A percentile compares a stretch with the other conserved stretches of the same genome.
These are phyloP conservation scores for Petaurus breviceps DNA, from an alignment of 2,113 vertebrate genomes.

Conservation along the genomic window DNA sequence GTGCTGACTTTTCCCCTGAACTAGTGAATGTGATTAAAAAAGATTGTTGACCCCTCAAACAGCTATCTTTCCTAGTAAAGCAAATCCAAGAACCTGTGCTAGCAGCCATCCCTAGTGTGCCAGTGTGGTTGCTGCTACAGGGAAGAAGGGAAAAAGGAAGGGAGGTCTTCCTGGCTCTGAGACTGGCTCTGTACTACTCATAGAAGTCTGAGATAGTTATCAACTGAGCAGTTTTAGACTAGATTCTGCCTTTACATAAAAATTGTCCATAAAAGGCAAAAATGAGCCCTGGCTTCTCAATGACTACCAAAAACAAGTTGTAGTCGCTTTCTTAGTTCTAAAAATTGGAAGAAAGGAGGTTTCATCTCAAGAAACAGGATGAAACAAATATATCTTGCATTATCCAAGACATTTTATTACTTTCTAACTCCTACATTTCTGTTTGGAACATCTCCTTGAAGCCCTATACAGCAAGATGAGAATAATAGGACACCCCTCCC, in stretches of 20 bases:
- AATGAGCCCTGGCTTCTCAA: background rate
- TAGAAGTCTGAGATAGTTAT: background rate
- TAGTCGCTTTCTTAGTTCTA: background rate
- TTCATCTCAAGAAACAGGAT: background rate
- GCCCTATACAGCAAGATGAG: background rate
- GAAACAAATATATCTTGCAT: background rate
- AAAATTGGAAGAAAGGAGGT: background rate
- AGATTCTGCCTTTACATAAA: background rate
- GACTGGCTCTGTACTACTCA: background rate
- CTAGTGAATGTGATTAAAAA: too few relatives aligned
- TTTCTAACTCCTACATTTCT: background rate
- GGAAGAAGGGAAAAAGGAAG: too few relatives aligned
- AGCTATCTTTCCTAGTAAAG: too few relatives aligned
- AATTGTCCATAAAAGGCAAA: background rate
- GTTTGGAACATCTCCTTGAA: constrained; percentile 34
- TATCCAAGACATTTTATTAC: background rate
- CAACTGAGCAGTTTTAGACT: background rate
- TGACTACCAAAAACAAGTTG: background rate
- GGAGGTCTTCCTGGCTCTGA: background rate
- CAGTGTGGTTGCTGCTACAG: too few relatives aligned
- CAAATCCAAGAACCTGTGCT: too few relatives aligned
- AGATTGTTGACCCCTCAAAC: too few relatives aligned
- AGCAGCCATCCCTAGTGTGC: too few relatives aligned
- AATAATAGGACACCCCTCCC: background rate
- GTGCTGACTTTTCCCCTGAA: too few relatives aligned